These are phyloP conservation scores for Scomber colias DNA, from an alignment of 2,113 vertebrate species.

Conservation along the genomic window DNA sequence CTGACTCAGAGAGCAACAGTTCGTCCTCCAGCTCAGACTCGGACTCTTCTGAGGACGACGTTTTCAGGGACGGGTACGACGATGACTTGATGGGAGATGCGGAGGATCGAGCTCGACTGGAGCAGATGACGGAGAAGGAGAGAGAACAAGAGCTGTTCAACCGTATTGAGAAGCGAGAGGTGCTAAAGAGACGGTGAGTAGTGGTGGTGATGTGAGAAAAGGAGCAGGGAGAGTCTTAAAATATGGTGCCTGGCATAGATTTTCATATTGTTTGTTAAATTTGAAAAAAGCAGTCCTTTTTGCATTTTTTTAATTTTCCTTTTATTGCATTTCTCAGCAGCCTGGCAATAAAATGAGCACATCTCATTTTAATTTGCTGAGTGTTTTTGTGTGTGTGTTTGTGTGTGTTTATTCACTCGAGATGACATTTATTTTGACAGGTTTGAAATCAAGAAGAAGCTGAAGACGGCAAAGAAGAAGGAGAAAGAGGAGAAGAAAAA, in stretches of 20 bases:
- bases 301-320: too few species aligned
- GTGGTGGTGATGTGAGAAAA: neutral
- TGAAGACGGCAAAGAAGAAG: conserved; percentile 98
- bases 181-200: conserved; percentile 95
- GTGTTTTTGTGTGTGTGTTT: too few species aligned
- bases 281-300: too few species aligned
- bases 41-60: conserved; percentile 96
- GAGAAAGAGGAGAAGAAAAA: conserved; percentile 99
- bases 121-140: conserved; percentile 99
- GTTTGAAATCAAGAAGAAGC: conserved; percentile 99
- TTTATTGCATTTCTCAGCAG: too few species aligned
- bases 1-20: conserved; percentile 97
- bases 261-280: too few species aligned
- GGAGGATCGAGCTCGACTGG: conserved; percentile 94
- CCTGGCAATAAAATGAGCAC: too few species aligned
- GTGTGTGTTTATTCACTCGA: conserved; percentile 6
- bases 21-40: conserved; percentile 97
- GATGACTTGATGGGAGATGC: conserved; percentile 99
- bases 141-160: conserved; percentile 98
- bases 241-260: too few species aligned
- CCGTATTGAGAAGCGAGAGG: conserved; percentile 97
- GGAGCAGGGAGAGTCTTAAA: too few species aligned
- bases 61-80: conserved; percentile 96
- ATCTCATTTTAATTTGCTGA: too few species aligned
- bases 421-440: conserved; percentile 73